Conservation (phyloP, 2,888 invertebrate genomes). For the Sarcophaga carnaria region DNA sequence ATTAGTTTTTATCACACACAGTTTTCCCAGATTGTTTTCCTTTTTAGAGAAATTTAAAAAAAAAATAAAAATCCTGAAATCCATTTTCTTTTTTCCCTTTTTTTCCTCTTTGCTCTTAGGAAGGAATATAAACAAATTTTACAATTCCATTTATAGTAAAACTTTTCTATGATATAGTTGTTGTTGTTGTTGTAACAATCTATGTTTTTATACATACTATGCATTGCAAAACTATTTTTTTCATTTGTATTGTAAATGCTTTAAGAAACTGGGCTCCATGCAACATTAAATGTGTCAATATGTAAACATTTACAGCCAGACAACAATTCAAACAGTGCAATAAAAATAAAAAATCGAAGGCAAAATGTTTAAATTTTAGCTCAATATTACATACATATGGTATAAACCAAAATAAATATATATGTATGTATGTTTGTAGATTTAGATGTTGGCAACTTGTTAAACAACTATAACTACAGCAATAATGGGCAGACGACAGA, state of each 20-base stretch:
- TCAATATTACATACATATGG: not conserved
- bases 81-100: not conserved
- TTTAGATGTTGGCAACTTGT: constrained; percentile 42
- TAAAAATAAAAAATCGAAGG: not conserved
- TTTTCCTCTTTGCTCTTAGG: not conserved
- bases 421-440: not conserved
- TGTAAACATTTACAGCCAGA: constrained; percentile 62
- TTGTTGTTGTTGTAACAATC: not conserved
- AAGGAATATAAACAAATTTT: constrained; percentile 27
- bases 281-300: constrained; percentile 66
- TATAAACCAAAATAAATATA: no score
- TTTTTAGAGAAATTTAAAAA: not conserved
- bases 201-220: no score
- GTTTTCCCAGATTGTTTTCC: constrained; percentile 10
- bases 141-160: constrained; percentile 35
- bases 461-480: constrained; percentile 18
- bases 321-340: constrained; percentile 30
- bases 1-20: not conserved
- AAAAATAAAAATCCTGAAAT: not conserved
- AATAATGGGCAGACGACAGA: not conserved
- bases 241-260: not conserved
- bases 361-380: no score
- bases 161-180: constrained; percentile 43
- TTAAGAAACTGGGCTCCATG: constrained; percentile 43
- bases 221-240: not conserved